Evolutionary conservation across 30 jellyfish, hydroid and myxozoan genomes (phyloP), one percentile per base, ranked within the genome.

Genomic region (Aurelia aurita): DNA sequence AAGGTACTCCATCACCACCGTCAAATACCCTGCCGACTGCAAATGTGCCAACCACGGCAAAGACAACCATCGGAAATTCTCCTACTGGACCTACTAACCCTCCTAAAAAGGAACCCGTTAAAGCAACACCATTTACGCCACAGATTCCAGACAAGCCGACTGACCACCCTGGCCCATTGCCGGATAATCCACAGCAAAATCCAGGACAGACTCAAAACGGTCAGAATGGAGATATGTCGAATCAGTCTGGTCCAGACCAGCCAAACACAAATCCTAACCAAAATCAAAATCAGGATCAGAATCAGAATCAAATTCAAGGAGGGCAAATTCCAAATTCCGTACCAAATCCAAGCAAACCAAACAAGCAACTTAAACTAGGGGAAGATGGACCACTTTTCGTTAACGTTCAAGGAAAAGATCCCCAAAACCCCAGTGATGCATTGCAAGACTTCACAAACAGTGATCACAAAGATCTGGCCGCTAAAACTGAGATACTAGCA

Each of bases 81-180:
- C 51, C 1, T 39, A 14, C 51, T 4, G 51, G 18, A 1, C 2
- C 9, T 7, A 39, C 51, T 0, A 39, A 39, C 76, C 43, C 39
- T 39, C 51, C 51, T 39, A 39, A 74, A 25, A 57, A 74, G 26
- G 63, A 21, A 4, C 82, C 73, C 51, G 21, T 32, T 7, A 54
- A 51, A 32, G 53, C 34, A 8, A 80, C 90, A 18, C 82, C 90
- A 28, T 80, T 60, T 46, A 80, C 90, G 20, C 90, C 90, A 26
- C 55, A 34, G 63, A 66, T 80, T 26, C 90, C 90, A 20, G 90
- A 80, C 3, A 44, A 29, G 49, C 82, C 90, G 18, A 80, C 90
- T 8, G 45, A 39, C 2, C 28, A 16, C 18, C 89, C 89, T 27
- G 59, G 22, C 61, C 51, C 51, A 39, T 39, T 39, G 51, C 51